Base-by-base conservation (phyloP, 2,797 vertebrate species). In the Onychomys arenicola region DNA sequence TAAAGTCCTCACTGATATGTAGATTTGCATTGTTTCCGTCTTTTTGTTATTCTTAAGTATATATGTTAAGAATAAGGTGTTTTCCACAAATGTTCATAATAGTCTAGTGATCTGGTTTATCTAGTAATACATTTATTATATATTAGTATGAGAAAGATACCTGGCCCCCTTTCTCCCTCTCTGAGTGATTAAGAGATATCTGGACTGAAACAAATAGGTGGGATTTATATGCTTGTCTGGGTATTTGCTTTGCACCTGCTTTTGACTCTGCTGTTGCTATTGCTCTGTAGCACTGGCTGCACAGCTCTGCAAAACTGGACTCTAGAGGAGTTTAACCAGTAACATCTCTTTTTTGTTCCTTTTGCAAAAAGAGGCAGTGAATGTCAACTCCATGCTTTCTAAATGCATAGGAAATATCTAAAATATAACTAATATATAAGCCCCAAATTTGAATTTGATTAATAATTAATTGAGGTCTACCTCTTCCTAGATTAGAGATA, bases 311-410 rank as follows among this genome's bases (percentile, higher is more conserved):
- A 84, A 87, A 93, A 93, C 6, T 73, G 19, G 34, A 29, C 83
- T 94, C 93, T 91, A 57, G 89, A 89, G 55, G 19, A 75, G 2
- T 87, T 95, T 69, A 71, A 85, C 89, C 25, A 77, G 77, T 90
- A 76, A 78, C 97, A 96, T 92, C 90, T 77, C 93, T 94, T 69
- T 67, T 94, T 95, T 65, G 17, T 81, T 61, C 55, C 25, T 96
- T 96, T 94, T 76, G 37, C 96, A 96, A 87, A 86, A 92, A 93
- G 52, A 89, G 78, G 73, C 67, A 90, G 34, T 88, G 52, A 84
- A 78, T 0, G 0, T 89, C 71, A 14, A 71, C 77, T 75, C 27
- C 8, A 34, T 93, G 82, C 80, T 95, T 96, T 89, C 12, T 93
- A 96, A 92, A 40, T 81, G 21, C 29, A 43, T 40, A 91, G 46